A percentile compares a stretch with the other conserved stretches of the same genome.
These are phyloP conservation scores for Chionomys nivalis DNA, from an alignment of 2,113 vertebrate genomes.

Conservation along the genomic window DNA sequence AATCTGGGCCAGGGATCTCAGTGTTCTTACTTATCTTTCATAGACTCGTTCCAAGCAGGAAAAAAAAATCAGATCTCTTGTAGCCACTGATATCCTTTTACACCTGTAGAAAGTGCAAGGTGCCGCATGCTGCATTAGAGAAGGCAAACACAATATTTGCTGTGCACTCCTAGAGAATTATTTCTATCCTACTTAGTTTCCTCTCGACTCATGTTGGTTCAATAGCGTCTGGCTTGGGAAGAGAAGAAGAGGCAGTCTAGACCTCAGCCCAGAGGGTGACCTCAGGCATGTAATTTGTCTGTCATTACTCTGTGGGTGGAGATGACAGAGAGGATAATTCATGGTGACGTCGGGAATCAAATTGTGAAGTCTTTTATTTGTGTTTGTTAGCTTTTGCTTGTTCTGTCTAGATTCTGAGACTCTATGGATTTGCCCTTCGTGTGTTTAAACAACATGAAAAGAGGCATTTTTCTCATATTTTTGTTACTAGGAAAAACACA, in stretches of 20 bases:
- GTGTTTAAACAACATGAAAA: constrained; percentile 25
- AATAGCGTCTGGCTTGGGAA: constrained; percentile 51
- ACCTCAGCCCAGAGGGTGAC: constrained; percentile 61
- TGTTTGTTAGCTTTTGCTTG: constrained; percentile 63
- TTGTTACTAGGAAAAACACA: constrained; percentile 61
- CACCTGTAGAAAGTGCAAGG: constrained; percentile 6
- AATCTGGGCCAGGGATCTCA: constrained; percentile 34
- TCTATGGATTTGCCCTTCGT: background rate
- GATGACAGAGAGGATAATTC: constrained; percentile 68
- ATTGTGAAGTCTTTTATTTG: background rate
- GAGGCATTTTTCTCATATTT: constrained; percentile 59
- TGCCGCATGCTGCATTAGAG: constrained; percentile 23
- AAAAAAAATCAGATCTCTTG: constrained; percentile 27
- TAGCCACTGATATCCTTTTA: constrained; percentile 29
- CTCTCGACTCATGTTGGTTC: constrained; percentile 35
- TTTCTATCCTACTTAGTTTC: constrained; percentile 43
- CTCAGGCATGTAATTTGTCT: constrained; percentile 77
- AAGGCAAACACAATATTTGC: background rate
- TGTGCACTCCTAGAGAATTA: background rate
- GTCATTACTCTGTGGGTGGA: constrained; percentile 73
- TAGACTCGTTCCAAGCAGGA: constrained; percentile 15
- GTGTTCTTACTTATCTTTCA: constrained; percentile 7
- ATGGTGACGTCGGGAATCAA: constrained; percentile 56
- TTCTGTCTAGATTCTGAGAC: constrained; percentile 62
- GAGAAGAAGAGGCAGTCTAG: constrained; percentile 59